Base-by-base conservation (phyloP, 2,888 invertebrate genomes). In the Diplolepis rosae region DNA sequence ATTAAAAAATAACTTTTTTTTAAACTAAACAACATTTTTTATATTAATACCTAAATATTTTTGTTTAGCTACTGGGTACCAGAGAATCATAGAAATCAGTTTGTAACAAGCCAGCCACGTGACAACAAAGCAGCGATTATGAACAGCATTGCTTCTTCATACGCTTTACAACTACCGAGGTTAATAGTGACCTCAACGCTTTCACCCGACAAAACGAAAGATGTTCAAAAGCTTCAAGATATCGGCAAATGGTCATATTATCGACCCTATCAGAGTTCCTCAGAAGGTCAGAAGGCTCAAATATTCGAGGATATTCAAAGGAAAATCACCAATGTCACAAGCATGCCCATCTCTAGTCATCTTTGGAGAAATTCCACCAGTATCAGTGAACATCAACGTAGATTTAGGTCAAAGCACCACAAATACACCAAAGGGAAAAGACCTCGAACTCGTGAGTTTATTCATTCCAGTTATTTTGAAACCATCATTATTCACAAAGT, bases 61-160 rank as follows among this genome's bases (percentile, higher is more conserved):
- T n/a, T n/a, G 74, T 73, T 0, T 77, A 87, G 87, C 81, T 87
- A 87, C 51, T 86, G 86, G 87, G 84, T 85, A 35, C 83, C 85
- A 13, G 79, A 78, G 69, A 77, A 70, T 51, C 71, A 72, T 15
- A 76, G 77, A 11, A 79, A 80, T 24, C 71, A 75, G 32, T 66
- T 72, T 32, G 77, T 82, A 18, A 84, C 85, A 18, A 82, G 80
- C 18, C 48, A 74, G 13, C 79, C 83, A 0, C 79, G 77, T 1
- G 84, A 86, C 75, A 85, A 82, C 68, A 87, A 87, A 73, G 82
- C 86, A 3, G 83, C 84, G 3, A 85, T 87, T 70, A 83, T 87
- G 65, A 80, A 87, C 77, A 85, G 85, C 68, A 86, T 88, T 70
- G 85, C 82, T 9, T 85, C 85, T 9, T 84, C 87, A 2, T 88